Evolutionary conservation across 2,888 invertebrate genomes (phyloP), one percentile per base, ranked within the genome.

Genomic region (Physocephala rufipes): DNA sequence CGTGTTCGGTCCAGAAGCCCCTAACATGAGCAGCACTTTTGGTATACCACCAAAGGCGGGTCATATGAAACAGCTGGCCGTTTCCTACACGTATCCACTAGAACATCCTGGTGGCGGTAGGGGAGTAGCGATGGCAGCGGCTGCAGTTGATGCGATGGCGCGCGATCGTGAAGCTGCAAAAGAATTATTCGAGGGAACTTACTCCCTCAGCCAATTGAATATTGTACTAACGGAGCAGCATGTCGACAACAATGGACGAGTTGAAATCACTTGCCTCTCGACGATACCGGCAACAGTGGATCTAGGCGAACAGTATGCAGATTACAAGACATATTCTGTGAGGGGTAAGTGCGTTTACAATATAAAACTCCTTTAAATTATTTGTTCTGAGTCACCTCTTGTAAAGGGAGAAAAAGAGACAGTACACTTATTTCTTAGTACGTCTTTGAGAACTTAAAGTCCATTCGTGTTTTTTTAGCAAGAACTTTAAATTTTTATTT

Each of bases 201-300:
- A 82, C 74, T 89, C 90, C 65, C 91, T 91, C 59, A 91, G 92
- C 78, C 91, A 92, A 74, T 86, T 94, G 63, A 91, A 90, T 84
- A 90, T 94, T 74, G 91, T 92, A 70, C 90, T 94, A 77, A 90
- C 91, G 2, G 91, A 91, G 77, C 87, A 92, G 55, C 90, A 91
- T 77, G 90, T 90, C 43, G 91, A 91, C 3, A 90, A 89, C 36
- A 91, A 92, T 78, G 92, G 92, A 0, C 88, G 89, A 70, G 87
- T 93, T 75, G 90, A 91, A 81, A 89, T 94, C 72, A 92, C 92
- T 45, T 94, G 94, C 81, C 89, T 92, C 74, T 90, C 93, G 51
- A 93, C 94, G 65, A 94, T 94, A 77, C 94, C 94, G 0, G 91
- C 91, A 71, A 91, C 91, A 77, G 89, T 92, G 24, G 90, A 90